phyloP scores from a whole-genome alignment of 2,888 invertebrate genomes.

The Andrena haemorrhoa region DNA sequence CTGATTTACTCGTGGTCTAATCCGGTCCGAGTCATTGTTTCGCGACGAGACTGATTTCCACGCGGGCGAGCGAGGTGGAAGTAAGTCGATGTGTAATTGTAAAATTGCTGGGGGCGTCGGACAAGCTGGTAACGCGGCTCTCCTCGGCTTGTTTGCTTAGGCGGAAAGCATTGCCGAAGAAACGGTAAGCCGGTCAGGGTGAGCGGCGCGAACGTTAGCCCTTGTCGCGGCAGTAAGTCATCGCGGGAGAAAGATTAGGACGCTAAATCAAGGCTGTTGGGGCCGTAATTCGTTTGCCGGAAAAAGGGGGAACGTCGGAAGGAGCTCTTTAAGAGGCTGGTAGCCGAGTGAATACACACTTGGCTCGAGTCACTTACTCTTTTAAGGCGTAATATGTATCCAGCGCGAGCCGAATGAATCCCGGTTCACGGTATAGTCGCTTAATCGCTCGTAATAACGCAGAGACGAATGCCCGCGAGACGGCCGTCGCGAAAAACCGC shows the following conservation, averaged over 20 bases:
- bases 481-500: constrained; percentile 65
- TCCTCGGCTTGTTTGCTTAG: no score
- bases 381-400: constrained; percentile 72
- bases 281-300: constrained; percentile 57
- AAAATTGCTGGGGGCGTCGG: neutral
- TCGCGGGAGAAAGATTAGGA: constrained; percentile 59
- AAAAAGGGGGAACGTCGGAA: constrained; percentile 50
- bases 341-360: constrained; percentile 66
- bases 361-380: constrained; percentile 69
- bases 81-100: neutral
- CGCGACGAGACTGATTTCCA: neutral
- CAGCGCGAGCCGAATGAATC: constrained; percentile 68
- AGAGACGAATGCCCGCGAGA: constrained; percentile 72
- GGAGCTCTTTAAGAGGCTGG: constrained; percentile 66
- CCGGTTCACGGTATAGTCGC: constrained; percentile 64
- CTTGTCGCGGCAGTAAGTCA: constrained; percentile 50
- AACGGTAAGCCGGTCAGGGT: constrained; percentile 14
- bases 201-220: constrained; percentile 28
- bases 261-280: constrained; percentile 49
- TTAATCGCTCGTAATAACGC: constrained; percentile 77
- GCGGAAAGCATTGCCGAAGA: constrained; percentile 27
- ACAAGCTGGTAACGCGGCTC: no score
- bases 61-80: neutral
- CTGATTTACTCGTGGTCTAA: constrained; percentile 27
- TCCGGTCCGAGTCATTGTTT: neutral